Evolutionary conservation across 1,140 invertebrate species (phyloP), one percentile per base, ranked within the genome.

Genomic region (Drosophila equinoxialis): DNA sequence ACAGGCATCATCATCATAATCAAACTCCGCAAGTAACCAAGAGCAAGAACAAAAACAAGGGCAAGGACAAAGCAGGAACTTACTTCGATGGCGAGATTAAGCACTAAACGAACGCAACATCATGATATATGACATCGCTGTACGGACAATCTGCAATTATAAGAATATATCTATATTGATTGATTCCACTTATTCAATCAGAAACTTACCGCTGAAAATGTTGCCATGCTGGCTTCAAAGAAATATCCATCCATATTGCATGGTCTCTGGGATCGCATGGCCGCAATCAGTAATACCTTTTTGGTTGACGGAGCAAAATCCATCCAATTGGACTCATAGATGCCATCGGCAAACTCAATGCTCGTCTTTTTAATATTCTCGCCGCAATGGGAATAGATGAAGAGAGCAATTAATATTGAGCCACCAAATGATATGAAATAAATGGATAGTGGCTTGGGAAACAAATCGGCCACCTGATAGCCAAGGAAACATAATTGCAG

Each of bases 151-250:
- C 84, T 87, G 62, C 30, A 68, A 51, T 0, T 42, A 6, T 1
- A 26, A 0, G 23, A 3, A 26, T 30, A 41, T 0, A 35, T 30
- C 1, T 10, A 17, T 33, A 48, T 45, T 48, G 11, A 39, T 13
- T 39, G 4, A 63, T 42, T 17, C 20, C 7, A 4, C 20, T 48
- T 33, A 42, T n/a, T 66, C 17, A 51, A 8, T 58, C 17, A 5
- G 4, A n/a, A 2, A 67, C 68, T 37, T 57, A 87, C 83, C 66
- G 77, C 54, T 2, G 80, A 89, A 45, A 87, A 89, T 14, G 80
- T 89, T 26, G 83, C 80, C 84, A 84, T 89, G 61, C 79, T 87
- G 7, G 83, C 84, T 71, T 84, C 84, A 11, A 87, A 80, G 39
- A 87, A 80, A 39, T 89, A 87, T 0, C 84, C 83, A 6, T 74